Conservation (phyloP, 2,888 invertebrate species). For the Plutella xylostella region DNA sequence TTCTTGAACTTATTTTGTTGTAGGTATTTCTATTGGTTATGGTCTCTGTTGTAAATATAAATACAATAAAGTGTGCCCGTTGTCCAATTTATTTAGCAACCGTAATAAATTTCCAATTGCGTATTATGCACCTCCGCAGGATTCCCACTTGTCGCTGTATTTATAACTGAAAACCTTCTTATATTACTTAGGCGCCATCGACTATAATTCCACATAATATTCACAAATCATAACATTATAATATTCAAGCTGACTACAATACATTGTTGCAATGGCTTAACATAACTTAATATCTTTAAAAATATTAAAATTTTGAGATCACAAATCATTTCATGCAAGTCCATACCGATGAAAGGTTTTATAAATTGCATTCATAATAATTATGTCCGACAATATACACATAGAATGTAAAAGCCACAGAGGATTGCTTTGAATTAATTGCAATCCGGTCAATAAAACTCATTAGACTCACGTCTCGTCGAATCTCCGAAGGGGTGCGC, state of each 20-base stretch:
- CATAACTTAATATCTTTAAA: no score
- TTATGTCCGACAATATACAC: no score
- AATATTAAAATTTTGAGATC: no score
- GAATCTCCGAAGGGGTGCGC: conserved; percentile 34
- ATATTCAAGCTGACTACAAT: no score
- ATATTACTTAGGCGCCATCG: no score
- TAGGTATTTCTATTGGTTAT: conserved; percentile 48
- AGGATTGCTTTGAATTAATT: neutral
- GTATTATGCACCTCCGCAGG: conserved; percentile 27
- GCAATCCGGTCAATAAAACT: conserved; percentile 23
- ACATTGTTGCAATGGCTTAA: no score
- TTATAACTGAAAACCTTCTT: no score
- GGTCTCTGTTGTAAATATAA: conserved; percentile 39
- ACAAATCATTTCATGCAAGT: no score
- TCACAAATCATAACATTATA: no score
- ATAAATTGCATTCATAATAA: no score
- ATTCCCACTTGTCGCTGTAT: conserved; percentile 35
- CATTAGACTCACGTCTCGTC: neutral
- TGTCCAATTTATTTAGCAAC: conserved; percentile 36
- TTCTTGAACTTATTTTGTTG: conserved; percentile 22
- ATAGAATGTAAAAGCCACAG: neutral
- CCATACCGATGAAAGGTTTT: no score
- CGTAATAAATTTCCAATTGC: conserved; percentile 53
- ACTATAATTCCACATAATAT: no score
- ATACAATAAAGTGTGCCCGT: conserved; percentile 37